These are phyloP conservation scores for Polia nebulosa DNA, from an alignment of 2,888 invertebrate species.

Conservation along the genomic window DNA sequence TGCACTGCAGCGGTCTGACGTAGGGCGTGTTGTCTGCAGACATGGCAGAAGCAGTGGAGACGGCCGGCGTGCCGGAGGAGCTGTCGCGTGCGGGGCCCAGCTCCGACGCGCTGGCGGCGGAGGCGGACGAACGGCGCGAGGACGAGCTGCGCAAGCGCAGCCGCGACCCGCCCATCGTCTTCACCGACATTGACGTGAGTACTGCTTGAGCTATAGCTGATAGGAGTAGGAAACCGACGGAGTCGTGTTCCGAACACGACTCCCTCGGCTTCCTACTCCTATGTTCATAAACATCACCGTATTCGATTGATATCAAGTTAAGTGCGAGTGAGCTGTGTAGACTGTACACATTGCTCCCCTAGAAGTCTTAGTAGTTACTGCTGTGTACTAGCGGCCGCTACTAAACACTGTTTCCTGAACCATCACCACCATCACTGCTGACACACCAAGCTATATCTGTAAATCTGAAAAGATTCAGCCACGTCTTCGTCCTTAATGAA, in stretches of 20 bases:
- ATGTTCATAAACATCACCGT: background rate
- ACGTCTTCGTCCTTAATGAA: background rate
- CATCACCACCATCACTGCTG: background rate
- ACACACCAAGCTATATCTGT: background rate
- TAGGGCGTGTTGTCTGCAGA: conserved; percentile 65
- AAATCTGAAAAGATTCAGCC: background rate
- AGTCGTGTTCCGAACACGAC: no score
- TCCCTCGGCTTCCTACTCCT: background rate
- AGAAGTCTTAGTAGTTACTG: background rate
- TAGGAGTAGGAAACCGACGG: no score
- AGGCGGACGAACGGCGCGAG: conserved; percentile 92
- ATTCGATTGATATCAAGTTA: background rate
- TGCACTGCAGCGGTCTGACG: background rate
- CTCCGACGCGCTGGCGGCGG: conserved; percentile 77
- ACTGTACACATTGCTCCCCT: background rate
- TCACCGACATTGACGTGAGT: conserved; percentile 94
- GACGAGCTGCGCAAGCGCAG: conserved; percentile 93
- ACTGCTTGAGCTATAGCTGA: no score
- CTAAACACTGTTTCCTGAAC: background rate
- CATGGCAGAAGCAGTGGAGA: conserved; percentile 86
- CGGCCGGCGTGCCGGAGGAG: conserved; percentile 69
- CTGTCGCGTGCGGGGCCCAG: conserved; percentile 85
- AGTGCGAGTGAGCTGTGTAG: background rate
- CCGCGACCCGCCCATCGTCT: conserved; percentile 95
- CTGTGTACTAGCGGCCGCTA: conserved; percentile 1